Base-by-base conservation (phyloP, 2,797 vertebrate genomes). In the Alca torda region DNA sequence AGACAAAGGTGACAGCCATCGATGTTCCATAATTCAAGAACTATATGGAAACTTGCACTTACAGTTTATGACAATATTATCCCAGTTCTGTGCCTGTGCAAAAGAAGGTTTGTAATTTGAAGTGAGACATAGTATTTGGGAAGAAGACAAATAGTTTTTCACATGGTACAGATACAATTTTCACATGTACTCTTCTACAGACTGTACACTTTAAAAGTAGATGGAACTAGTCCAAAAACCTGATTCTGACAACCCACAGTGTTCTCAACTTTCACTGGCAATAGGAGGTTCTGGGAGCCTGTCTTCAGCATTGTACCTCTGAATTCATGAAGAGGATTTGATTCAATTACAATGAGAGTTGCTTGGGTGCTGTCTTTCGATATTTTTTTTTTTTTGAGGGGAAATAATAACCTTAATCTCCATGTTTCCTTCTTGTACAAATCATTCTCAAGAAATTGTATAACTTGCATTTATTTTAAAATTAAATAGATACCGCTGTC, bases 381-480 rank as follows among this genome's bases (percentile, higher is more conserved):
- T 41, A 39, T 39, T 39, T 72, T 39, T 39, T 30, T 41, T 45
- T 30, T 45, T 45, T 45, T 35, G 5, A 45, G 48, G 45, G 23
- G 20, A 60, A 89, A 68, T 56, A 65, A 63, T 13, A 57, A 12
- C n/a, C n/a, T 72, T 46, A 17, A 43, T 48, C 90, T 81, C 23
- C 19, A 0, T 54, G 41, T 87, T 87, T 86, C 17, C 28, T 91
- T 85, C 53, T 89, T 33, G 69, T 81, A 69, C 12, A 54, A 53
- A 61, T 73, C 4, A 35, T 15, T 51, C 37, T 85, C 10, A n/a
- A 81, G 57, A 72, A 63, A 73, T 20, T 51, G 21, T 96, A 50
- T 92, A 91, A 81, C 84, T 92, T 85, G 41, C 39, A 60, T 87
- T 84, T 89, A 24, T 80, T 59, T 86, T 89, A 74, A 80, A 94